Conservation (phyloP, 2,888 invertebrate genomes). For the Cataglyphis cursor region DNA sequence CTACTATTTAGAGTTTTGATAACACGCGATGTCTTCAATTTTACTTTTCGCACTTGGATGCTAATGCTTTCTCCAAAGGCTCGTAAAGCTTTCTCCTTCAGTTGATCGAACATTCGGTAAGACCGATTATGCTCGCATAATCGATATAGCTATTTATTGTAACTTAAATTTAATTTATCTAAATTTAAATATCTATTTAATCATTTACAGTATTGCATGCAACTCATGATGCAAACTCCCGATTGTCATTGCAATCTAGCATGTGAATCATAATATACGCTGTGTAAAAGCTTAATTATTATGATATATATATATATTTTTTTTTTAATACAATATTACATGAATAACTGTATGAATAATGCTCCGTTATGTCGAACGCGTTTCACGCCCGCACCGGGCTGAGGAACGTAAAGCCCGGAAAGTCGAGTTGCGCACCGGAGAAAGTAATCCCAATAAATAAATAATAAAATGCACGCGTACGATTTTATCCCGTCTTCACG, state of each 20-base stretch:
- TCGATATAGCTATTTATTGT: not conserved
- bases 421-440: slow-evolving; percentile 56
- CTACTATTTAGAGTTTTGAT: slow-evolving; percentile 29
- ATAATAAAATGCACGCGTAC: slow-evolving; percentile 55
- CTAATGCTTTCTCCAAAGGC: slow-evolving; percentile 29
- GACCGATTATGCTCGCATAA: not conserved
- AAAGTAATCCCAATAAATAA: slow-evolving; percentile 62
- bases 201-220: not conserved
- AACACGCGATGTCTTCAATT: slow-evolving; percentile 13
- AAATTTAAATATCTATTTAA: slow-evolving; percentile 18
- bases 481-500: slow-evolving; percentile 63
- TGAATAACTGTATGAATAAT: slow-evolving; percentile 36
- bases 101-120: not conserved
- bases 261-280: not conserved
- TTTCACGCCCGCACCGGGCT: slow-evolving; percentile 5
- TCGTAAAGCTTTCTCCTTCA: slow-evolving; percentile 47
- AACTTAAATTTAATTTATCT: slow-evolving; percentile 17
- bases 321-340: not conserved
- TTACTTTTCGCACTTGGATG: slow-evolving; percentile 15
- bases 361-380: slow-evolving; percentile 35
- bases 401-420: slow-evolving; percentile 40
- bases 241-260: not conserved
- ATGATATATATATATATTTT: not conserved
- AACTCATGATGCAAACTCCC: not conserved
- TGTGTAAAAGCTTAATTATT: slow-evolving; percentile 27